A percentile compares a stretch with the other conserved stretches of the same genome.
Conservation (phyloP, 1,140 invertebrate species). For the Drosophila watanabei region DNA sequence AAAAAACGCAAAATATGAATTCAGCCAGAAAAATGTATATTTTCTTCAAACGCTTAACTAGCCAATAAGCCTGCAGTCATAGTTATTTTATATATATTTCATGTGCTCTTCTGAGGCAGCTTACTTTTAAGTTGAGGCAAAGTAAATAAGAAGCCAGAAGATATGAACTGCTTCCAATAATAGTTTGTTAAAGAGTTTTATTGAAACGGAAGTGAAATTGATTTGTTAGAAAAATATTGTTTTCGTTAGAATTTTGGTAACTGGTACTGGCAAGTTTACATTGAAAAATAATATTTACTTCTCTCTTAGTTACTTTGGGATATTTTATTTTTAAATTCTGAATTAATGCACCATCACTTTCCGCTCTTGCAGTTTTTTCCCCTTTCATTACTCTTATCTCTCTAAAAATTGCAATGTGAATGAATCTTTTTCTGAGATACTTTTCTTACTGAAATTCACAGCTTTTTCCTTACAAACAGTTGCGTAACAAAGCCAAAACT, state of each 20-base stretch:
- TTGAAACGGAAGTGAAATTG: neutral
- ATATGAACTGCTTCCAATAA: neutral
- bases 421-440: neutral
- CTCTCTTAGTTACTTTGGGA: neutral
- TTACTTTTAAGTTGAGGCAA: neutral
- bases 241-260: too few relatives aligned
- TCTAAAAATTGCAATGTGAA: conserved; percentile 1
- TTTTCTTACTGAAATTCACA: conserved; percentile 4
- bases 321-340: neutral
- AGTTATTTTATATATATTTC: conserved; percentile 4
- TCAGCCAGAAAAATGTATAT: conserved; percentile 22
- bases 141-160: neutral
- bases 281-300: neutral
- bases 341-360: conserved; percentile 7
- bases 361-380: neutral
- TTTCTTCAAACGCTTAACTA: conserved; percentile 11
- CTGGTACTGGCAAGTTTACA: neutral
- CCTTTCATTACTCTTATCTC: neutral
- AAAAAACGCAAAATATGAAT: conserved; percentile 10
- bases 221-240: neutral
- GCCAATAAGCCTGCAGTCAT: conserved; percentile 7
- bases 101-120: neutral
- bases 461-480: neutral
- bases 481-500: conserved; percentile 15
- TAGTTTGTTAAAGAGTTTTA: conserved; percentile 2